phyloP scores from a whole-genome alignment of 1,140 invertebrate species.

The Drosophila seguyi region DNA sequence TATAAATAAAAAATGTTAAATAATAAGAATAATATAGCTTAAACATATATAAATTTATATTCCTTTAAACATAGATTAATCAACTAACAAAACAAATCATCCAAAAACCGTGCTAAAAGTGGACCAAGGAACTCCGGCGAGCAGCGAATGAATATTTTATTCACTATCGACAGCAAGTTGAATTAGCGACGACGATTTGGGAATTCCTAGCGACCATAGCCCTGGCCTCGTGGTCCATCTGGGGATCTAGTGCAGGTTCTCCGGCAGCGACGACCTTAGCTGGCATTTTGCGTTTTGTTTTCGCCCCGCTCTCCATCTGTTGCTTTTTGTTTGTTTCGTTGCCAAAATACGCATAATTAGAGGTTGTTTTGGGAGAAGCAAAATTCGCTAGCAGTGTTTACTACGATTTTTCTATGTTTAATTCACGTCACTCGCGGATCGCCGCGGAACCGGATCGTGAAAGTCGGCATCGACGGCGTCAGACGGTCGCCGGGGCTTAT shows the following conservation, averaged over 20 bases:
- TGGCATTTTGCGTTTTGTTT: conserved; percentile 37
- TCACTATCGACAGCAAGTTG: conserved; percentile 41
- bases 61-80: not conserved
- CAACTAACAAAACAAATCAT: conserved; percentile 26
- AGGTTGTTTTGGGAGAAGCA: conserved; percentile 36
- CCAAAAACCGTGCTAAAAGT: conserved; percentile 28
- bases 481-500: conserved; percentile 60
- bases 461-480: conserved; percentile 63
- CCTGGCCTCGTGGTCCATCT: conserved; percentile 45
- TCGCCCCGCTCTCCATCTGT: conserved; percentile 13
- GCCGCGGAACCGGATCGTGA: conserved; percentile 70
- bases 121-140: conserved; percentile 38
- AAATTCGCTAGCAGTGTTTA: conserved; percentile 30
- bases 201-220: conserved; percentile 60
- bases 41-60: not conserved
- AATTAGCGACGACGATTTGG: conserved; percentile 49
- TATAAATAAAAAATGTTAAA: not conserved
- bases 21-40: not conserved
- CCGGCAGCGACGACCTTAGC: conserved; percentile 42
- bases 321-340: conserved; percentile 42
- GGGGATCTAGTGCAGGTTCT: conserved; percentile 55
- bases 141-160: conserved; percentile 38
- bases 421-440: conserved; percentile 68
- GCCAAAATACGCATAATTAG: conserved; percentile 65
- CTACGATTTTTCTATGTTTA: conserved; percentile 52